A percentile compares a stretch with the other conserved stretches of the same genome.
phyloP scores from a whole-genome alignment of 2,888 invertebrate species.

The Clanis bilineata region DNA sequence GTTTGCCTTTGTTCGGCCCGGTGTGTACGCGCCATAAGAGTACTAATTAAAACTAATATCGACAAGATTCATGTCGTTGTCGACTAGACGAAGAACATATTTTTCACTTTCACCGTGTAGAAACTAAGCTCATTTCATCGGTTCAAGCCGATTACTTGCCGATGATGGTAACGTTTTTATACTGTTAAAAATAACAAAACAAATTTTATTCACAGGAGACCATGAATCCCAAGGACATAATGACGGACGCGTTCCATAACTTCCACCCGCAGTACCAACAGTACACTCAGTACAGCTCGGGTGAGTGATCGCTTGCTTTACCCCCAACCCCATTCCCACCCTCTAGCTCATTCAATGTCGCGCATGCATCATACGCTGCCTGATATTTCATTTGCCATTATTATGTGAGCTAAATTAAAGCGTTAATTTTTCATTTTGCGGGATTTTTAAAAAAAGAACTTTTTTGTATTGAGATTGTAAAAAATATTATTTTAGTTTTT shows the following conservation, averaged over 20 bases:
- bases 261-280: conserved; percentile 99
- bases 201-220: conserved; percentile 87
- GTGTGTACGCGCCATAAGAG: no score
- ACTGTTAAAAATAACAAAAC: not conserved
- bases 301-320: conserved; percentile 77
- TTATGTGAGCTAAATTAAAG: conserved; percentile 4
- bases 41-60: no score
- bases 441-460: not conserved
- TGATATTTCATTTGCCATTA: conserved; percentile 56
- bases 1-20: no score
- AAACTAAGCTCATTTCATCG: no score
- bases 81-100: no score
- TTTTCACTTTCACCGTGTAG: no score
- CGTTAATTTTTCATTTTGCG: not conserved
- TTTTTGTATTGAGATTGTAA: not conserved
- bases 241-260: conserved; percentile 99
- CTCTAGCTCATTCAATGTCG: conserved; percentile 18
- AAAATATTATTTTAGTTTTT: not conserved
- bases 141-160: no score
- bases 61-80: no score
- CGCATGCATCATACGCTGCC: conserved; percentile 45
- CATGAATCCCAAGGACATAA: conserved; percentile 99
- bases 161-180: no score
- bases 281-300: conserved; percentile 98
- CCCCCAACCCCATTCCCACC: not conserved